Base-by-base conservation (phyloP, 2,113 vertebrate species). In the Thalassoma bifasciatum region DNA sequence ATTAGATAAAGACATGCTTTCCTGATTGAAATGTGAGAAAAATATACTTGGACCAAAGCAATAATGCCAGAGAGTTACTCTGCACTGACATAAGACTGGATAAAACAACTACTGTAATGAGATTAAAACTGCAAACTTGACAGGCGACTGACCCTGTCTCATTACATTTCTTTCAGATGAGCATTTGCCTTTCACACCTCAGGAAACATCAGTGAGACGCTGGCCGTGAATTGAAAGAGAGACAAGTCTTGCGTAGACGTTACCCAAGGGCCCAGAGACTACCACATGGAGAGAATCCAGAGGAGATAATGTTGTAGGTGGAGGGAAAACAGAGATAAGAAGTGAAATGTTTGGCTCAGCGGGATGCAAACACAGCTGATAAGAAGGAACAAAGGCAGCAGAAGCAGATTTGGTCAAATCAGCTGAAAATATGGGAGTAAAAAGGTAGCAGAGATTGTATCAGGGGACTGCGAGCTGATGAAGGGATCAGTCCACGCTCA, bases 111-210 rank as follows among this genome's bases (percentile, higher is more conserved):
- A n/a, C 46, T 49, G 34, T 44, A 65, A 66, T 61, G 36, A 66
- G 21, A 70, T 47, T 74, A 14, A 54, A 80, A 5, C 10, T 30
- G 3, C 10, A 12, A 23, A 66, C 26, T 5, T 64, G 57, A 71
- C 67, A 76, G 22, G 60, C 21, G 0, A 64, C 26, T 38, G 67
- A 77, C 47, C 61, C 26, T 34, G 38, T 67, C 64, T 66, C 36
- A 21, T 72, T 62, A 50, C 57, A 71, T 86, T 75, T 77, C 47
- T 59, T 40, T 72, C 64, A 47, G 79, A 81, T 81, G 52, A 74
- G 61, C 75, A 65, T 77, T 63, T 62, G 52, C 50, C 65, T 60
- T 73, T 85, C 64, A 78, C 75, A 68, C 71, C 51, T 85, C 65
- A 62, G 13, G 2, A 67, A 71, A 57, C 72, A 77, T 63, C 56